phyloP scores from a whole-genome alignment of 64 coral and sea anemone genomes.

The Dendronephthya gigantea region DNA sequence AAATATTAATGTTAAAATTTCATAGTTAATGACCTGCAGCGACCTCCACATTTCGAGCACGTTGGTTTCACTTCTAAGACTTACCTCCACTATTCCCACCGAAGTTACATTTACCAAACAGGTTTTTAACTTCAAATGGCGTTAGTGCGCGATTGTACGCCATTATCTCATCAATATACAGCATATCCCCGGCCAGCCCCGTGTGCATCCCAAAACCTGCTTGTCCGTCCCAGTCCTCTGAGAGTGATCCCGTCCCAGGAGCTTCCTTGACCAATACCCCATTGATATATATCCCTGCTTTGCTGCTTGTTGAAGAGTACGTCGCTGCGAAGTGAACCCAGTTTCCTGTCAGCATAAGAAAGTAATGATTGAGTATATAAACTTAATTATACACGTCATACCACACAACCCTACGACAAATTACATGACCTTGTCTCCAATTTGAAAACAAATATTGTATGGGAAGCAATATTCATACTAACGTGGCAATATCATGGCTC shows the following conservation, averaged over 20 bases:
- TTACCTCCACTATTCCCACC: conserved; percentile 57
- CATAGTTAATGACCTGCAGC: too few relatives aligned
- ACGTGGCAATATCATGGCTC: conserved; percentile 51
- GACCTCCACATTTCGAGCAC: too few relatives aligned
- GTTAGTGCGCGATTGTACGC: conserved; percentile 75
- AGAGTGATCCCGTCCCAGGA: conserved; percentile 42
- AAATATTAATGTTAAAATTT: too few relatives aligned
- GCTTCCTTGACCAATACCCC: conserved; percentile 61
- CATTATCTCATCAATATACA: conserved; percentile 71
- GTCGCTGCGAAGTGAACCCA: conserved; percentile 78
- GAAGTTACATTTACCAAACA: conserved; percentile 84
- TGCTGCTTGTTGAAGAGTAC: conserved; percentile 36
- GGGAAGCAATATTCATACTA: neutral
- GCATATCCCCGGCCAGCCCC: conserved; percentile 30
- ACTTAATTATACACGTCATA: too few relatives aligned
- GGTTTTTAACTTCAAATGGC: conserved; percentile 74
- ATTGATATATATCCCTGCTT: conserved; percentile 72
- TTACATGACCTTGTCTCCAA: too few relatives aligned
- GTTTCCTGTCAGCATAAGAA: conserved; percentile 20
- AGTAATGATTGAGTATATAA: neutral
- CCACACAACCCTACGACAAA: too few relatives aligned
- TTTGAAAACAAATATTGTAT: too few relatives aligned
- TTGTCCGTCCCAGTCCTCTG: conserved; percentile 90
- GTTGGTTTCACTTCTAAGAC: neutral
- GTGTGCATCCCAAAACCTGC: conserved; percentile 78